Base-by-base conservation (phyloP, 2,797 vertebrate genomes). In the Oreochromis grahami region DNA sequence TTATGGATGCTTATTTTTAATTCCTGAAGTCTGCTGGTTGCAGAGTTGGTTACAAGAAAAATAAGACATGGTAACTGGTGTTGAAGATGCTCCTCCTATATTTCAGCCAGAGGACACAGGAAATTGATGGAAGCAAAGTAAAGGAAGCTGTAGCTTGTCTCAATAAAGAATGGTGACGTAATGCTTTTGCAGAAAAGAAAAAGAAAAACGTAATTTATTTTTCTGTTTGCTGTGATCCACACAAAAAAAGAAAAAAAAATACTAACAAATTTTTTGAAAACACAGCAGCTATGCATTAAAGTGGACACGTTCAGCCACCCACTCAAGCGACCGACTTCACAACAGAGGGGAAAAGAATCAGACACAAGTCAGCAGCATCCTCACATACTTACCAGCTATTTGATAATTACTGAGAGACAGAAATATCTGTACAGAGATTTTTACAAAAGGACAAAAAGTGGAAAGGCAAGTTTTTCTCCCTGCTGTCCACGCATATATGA, bases 301-400 rank as follows among this genome's bases (percentile, higher is more conserved):
- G 82, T 34, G 32, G 38, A 36, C 52, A n/a, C 3, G 38, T 87
- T 56, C 45, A 78, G 51, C 51, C 63, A 41, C 87, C 79, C 84
- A 86, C 87, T 84, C 79, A 77, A 78, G 10, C 11, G 76, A 82
- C 80, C n/a, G 68, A 82, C 76, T 76, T 55, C 36, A 76, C 41
- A 81, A 77, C 68, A 85, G 34, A 56, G 48, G 63, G 78, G 52
- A 76, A 50, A 74, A 56, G 80, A 79, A 38, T 13, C 43, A 74
- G 19, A 72, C 72, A 50, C 15, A 74, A 84, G 38, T 76, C 26
- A 81, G 26, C 52, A 19, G 83, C 74, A 45, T 55, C 38, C 17
- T 55, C 41, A 79, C 11, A 12, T 74, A 81, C 52, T 24, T 9
- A 58, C 43, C 43, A 50, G 17, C 43, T 32, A n/a, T 63, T 38